Evolutionary conservation across 2,888 invertebrate species (phyloP), one percentile per base, ranked within the genome.

Genomic region (Drosophila meridiana): DNA sequence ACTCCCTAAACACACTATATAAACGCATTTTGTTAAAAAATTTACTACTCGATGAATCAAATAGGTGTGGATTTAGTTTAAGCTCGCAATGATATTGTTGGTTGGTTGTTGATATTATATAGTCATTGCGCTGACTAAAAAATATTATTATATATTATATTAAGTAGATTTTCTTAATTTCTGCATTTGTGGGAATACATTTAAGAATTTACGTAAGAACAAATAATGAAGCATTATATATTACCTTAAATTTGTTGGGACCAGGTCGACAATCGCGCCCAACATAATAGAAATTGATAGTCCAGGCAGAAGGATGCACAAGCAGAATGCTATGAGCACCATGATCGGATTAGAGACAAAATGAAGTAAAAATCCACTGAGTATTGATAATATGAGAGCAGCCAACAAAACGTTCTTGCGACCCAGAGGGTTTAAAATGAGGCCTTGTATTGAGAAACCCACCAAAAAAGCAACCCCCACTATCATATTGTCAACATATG

Each of bases 351-450:
- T 89, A 1, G 80, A 76, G 9, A 91, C 77, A 56, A 91, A 80
- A 30, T 92, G 87, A 13, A 93, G 64, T 14, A 90, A 43, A 11
- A 92, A 43, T n/a, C 93, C 93, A 66, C 91, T 91, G 0, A 91
- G 8, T 3, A 83, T 78, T 1, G 91, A 89, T 4, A 88, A 63
- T 3, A 76, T 47, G 0, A 92, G 71, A 3, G 89, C 83, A 2
- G 81, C 78, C 4, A 90, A 20, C 11, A 92, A 73, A 4, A 92
- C 89, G 45, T 91, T 91, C 58, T 91, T 91, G 3, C 92, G 81
- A 4, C 93, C 92, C 32, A 93, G 50, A 1, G 92, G 90, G 62
- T 91, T 92, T 0, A 93, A 83, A 6, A 92, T 57, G n/a, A 79
- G 34, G 2, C 92, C 91, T 64, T 92, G 89, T 40, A 92, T 79